These are phyloP conservation scores for Serilophus lunatus DNA, from an alignment of 2,113 vertebrate genomes.

Conservation along the genomic window DNA sequence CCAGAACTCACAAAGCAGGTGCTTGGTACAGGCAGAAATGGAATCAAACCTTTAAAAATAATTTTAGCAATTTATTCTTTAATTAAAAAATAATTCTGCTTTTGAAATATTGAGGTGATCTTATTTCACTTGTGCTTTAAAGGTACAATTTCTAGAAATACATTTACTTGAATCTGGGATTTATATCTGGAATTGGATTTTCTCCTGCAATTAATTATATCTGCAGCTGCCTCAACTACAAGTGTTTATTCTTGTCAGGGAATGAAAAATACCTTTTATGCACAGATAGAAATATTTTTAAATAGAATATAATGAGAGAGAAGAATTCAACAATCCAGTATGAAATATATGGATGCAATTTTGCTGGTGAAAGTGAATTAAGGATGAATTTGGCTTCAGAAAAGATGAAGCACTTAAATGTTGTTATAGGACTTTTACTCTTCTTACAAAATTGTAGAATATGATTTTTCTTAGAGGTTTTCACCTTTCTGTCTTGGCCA, in stretches of 20 bases:
- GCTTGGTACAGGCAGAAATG: not conserved
- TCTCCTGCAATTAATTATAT: not conserved
- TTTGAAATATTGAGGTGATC: not conserved
- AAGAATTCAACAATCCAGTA: not conserved
- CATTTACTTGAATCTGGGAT: not conserved
- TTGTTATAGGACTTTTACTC: not conserved
- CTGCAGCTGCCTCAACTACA: not conserved
- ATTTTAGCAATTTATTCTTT: no score
- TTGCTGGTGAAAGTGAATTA: not conserved
- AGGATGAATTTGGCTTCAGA: not conserved
- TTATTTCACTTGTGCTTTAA: not conserved
- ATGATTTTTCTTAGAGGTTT: not conserved
- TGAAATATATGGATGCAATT: not conserved
- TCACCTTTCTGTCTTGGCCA: not conserved
- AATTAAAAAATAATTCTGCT: not conserved
- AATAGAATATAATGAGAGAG: not conserved
- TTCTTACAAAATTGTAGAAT: not conserved
- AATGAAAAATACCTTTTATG: not conserved
- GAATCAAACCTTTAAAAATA: not conserved
- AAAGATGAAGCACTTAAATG: not conserved
- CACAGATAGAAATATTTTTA: not conserved
- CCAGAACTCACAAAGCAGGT: not conserved
- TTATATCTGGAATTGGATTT: not conserved
- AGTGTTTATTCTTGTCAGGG: not conserved
- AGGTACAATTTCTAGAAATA: not conserved